These are phyloP conservation scores for Chrysaora quinquecirrha DNA, from an alignment of 30 jellyfish, hydroid and myxozoan genomes.

Conservation along the genomic window DNA sequence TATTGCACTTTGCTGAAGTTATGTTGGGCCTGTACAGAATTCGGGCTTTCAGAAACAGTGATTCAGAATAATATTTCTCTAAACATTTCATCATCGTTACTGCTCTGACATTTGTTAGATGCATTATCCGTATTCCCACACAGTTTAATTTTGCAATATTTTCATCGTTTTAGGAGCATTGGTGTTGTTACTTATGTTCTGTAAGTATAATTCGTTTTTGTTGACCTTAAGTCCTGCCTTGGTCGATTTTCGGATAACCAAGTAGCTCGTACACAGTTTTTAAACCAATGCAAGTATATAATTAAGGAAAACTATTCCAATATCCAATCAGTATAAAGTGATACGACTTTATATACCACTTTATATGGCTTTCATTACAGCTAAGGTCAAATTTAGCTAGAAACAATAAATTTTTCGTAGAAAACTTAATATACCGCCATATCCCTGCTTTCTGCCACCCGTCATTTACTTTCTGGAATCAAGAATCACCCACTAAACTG, in stretches of 20 bases:
- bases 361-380: neutral
- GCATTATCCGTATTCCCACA: neutral
- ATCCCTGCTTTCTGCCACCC: too few species aligned
- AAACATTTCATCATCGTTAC: neutral
- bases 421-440: too few species aligned
- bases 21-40: neutral
- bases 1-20: neutral
- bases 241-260: too few species aligned
- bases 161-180: slow-evolving; percentile 82
- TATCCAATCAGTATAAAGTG: neutral
- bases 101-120: neutral
- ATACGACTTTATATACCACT: neutral
- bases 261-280: neutral
- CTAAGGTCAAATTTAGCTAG: neutral
- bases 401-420: too few species aligned
- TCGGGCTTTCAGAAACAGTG: neutral
- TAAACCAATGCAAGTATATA: neutral
- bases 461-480: too few species aligned
- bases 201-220: slow-evolving; percentile 67
- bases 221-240: neutral
- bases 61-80: too few species aligned
- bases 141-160: neutral
- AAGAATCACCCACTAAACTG: too few species aligned
- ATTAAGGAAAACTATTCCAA: neutral
- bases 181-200: slow-evolving; percentile 98